Base-by-base conservation (phyloP, 2,113 vertebrate genomes). In the Eurypyga helias region DNA sequence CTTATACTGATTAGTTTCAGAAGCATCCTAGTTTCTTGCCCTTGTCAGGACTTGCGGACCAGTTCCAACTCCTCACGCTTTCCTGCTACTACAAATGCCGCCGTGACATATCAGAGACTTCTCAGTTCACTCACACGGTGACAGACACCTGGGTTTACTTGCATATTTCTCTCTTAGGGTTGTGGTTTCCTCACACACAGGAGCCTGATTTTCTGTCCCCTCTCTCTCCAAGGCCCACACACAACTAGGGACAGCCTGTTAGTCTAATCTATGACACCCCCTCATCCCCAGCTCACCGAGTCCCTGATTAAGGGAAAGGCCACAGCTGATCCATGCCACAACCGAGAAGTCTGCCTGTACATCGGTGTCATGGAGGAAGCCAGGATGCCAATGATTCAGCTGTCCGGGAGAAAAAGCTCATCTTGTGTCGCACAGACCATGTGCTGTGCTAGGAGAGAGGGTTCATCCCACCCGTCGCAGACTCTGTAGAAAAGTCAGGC, bases 301-400 rank as follows among this genome's bases (percentile, higher is more conserved):
- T 43, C 25, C 33, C 29, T 17, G 26, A 9, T 33, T 36, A 57
- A 81, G 45, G 15, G 25, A 43, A 73, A 64, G n/a, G 38, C 60
- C 51, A n/a, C 18, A 23, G 34, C 25, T 31, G 17, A 65, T 19
- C 19, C 31, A 36, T 46, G 49, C 33, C 64, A 34, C 45, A 81
- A 54, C 34, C 4, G 13, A 41, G 34, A 46, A 34, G 23, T 48
- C 72, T 64, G n/a, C n/a, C 28, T 64, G 3, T 19, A 51, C 41
- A 25, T 0, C n/a, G 33, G 43, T 13, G 33, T 2, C 12, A 9
- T 1, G 10, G 11, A 51, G 34, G 33, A 87, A 55, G 21, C 10
- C 1, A 5, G 54, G 17, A n/a, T 41, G 43, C 2, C 51, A 66
- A 21, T 6, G 33, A 52, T 41, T 61, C 19, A 25, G 13, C 23